Percentiles rank a stretch among this genome's conserved stretches.
These are phyloP conservation scores for Polypterus senegalus DNA, from an alignment of 2,113 vertebrate genomes.

Conservation along the genomic window DNA sequence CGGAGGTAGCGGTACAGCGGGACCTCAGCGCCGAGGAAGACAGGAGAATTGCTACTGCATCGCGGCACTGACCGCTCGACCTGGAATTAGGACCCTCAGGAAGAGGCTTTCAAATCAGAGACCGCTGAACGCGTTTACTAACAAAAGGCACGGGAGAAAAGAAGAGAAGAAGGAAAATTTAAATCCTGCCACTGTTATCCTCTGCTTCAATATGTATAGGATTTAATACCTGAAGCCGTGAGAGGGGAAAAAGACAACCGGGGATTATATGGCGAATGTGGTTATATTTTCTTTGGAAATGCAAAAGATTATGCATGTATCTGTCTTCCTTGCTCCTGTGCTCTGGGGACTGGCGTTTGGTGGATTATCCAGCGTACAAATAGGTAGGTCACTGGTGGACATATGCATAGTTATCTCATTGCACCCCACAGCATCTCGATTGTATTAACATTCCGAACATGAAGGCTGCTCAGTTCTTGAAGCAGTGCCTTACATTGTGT, in stretches of 20 bases:
- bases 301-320: constrained; percentile 83
- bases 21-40: constrained; percentile 36
- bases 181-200: neutral
- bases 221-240: constrained; percentile 51
- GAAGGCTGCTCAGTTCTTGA: too few relatives aligned
- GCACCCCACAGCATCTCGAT: neutral
- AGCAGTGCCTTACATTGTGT: too few relatives aligned
- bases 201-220: constrained; percentile 52
- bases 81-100: constrained; percentile 29
- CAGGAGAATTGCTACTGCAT: constrained; percentile 18
- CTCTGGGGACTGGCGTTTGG: constrained; percentile 78
- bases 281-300: constrained; percentile 74
- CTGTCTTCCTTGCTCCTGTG: constrained; percentile 68
- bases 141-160: too few relatives aligned
- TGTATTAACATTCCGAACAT: neutral
- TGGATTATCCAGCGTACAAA: constrained; percentile 85
- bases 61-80: constrained; percentile 33
- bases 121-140: too few relatives aligned
- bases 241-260: constrained; percentile 35
- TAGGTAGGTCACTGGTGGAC: constrained; percentile 60
- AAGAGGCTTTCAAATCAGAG: constrained; percentile 11
- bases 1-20: constrained; percentile 50
- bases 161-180: too few relatives aligned
- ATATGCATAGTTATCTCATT: too few relatives aligned
- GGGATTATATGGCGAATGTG: constrained; percentile 57